Percentiles rank a stretch among this genome's conserved stretches.
These are phyloP conservation scores for Chrysogorgia sp. DNA, from an alignment of 92 coral and sea anemone species.

Conservation along the genomic window DNA sequence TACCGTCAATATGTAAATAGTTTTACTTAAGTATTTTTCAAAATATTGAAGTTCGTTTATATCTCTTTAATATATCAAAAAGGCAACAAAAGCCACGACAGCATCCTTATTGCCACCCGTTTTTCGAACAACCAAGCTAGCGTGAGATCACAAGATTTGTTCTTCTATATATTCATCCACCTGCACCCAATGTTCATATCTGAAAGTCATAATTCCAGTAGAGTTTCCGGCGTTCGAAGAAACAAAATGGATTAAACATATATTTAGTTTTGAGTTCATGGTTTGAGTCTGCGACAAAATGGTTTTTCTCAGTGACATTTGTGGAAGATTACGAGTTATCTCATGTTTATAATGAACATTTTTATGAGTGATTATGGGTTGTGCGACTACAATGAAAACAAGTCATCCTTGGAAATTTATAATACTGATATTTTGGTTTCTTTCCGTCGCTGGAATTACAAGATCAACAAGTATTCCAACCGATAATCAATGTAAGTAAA, in stretches of 20 bases:
- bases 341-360: not conserved
- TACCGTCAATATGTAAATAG: too few relatives aligned
- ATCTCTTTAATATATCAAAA: too few relatives aligned
- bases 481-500: conserved; percentile 12
- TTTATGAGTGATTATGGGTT: not conserved
- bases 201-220: not conserved
- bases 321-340: not conserved
- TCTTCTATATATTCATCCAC: not conserved
- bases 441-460: not conserved
- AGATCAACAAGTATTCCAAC: not conserved
- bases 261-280: not conserved
- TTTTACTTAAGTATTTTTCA: too few relatives aligned
- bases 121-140: not conserved
- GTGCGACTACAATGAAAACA: not conserved
- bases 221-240: too few relatives aligned
- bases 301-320: not conserved
- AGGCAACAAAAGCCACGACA: not conserved
- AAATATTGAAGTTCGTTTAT: too few relatives aligned
- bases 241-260: too few relatives aligned
- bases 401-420: not conserved
- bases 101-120: conserved; percentile 31
- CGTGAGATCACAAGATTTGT: conserved; percentile 33
- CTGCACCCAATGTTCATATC: conserved; percentile 6
- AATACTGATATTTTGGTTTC: not conserved
- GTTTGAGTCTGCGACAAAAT: not conserved